Evolutionary conservation across 2,113 vertebrate genomes (phyloP), one percentile per base, ranked within the genome.

Genomic region (Diadophis punctatus): DNA sequence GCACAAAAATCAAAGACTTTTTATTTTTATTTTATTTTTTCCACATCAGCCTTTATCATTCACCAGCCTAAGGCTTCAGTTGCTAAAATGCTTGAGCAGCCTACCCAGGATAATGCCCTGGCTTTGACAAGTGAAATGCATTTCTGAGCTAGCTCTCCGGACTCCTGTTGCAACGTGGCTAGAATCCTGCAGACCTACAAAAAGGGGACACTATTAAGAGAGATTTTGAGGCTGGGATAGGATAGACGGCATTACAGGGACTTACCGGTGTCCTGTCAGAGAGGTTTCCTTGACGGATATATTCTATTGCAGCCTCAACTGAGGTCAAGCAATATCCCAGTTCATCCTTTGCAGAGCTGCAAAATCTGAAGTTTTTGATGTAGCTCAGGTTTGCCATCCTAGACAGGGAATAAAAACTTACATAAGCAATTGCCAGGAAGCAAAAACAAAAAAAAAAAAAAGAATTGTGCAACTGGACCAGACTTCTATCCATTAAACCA

Each of bases 381-480:
- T 99, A 99, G 97, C 98, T 99, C 97, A 99, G 96, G 96, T 99
- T 99, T 88, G 99, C 99, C 98, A 99, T 99, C 99, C 99, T 99
- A 96, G 90, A 93, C 23, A 86, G 91, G 55, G 80, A 91, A 90
- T 63, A 90, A 58, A 60, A 92, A 86, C 12, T n/a, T 27, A 16
- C 14, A 39, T 85, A 60, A 80, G 68, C 34, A 39, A 11, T 1
- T 14, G 30, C 20, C 16, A 10, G 87, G 25, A 87, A 20, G 16
- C 1, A 27, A 68, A 9, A 9, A n/a, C 2, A 52, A 39, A 8
- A 60, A 55, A 49, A n/a, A 1, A 49, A 22, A 58, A 27, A 30
- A 18, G 27, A 8, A 86, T 52, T 49, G 18, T 18, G 46, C 25
- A 53, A 87, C 3, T 52, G 46, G 3, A 80, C 0, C 48, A 11